These are phyloP conservation scores for Lutraria lutraria DNA, from an alignment of 2,888 invertebrate species.

Conservation along the genomic window DNA sequence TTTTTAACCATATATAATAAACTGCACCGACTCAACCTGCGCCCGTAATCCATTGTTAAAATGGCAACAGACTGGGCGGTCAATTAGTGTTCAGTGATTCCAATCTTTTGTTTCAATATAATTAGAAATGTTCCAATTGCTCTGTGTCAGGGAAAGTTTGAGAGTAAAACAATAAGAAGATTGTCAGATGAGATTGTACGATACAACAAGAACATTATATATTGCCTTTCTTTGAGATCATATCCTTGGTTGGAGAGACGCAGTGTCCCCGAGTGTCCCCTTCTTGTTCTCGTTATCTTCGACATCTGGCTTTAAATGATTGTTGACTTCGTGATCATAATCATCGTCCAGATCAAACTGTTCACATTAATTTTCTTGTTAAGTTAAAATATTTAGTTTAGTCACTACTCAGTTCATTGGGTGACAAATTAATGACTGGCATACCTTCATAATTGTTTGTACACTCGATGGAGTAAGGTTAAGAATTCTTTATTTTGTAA, in stretches of 20 bases:
- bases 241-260: constrained; percentile 19
- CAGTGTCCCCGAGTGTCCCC: constrained; percentile 10
- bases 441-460: neutral
- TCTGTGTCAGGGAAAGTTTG: constrained; percentile 40
- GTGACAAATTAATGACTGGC: constrained; percentile 2
- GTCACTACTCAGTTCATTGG: constrained; percentile 2
- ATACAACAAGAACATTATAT: neutral
- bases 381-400: neutral
- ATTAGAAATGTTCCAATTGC: constrained; percentile 34
- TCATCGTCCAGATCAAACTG: constrained; percentile 3
- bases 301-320: constrained; percentile 11
- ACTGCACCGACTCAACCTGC: neutral
- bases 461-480: constrained; percentile 5
- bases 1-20: neutral
- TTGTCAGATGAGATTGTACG: constrained; percentile 26
- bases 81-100: constrained; percentile 34
- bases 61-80: constrained; percentile 30
- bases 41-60: neutral
- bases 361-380: constrained; percentile 17
- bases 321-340: constrained; percentile 11
- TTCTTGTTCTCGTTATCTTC: neutral
- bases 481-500: neutral
- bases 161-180: constrained; percentile 23
- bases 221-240: constrained; percentile 28
- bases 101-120: constrained; percentile 34